A percentile compares a stretch with the other conserved stretches of the same genome.
Conservation (phyloP, 1,140 invertebrate species). For the Cotesia glomerata region DNA sequence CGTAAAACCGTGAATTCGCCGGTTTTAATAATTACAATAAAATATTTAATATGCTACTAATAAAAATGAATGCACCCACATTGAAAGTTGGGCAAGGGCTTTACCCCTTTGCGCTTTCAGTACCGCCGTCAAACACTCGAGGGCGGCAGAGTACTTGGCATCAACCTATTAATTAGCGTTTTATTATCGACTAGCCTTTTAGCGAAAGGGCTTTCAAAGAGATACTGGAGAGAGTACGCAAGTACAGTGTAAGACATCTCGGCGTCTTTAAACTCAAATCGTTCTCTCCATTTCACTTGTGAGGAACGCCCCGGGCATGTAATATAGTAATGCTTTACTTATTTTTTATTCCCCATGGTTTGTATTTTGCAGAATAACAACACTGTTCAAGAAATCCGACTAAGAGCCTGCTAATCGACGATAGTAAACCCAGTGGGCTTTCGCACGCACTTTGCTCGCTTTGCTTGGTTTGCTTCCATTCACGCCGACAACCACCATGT, state of each 20-base stretch:
- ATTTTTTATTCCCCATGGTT: too few relatives aligned
- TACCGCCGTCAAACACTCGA: not conserved
- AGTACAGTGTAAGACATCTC: not conserved
- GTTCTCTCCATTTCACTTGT: slow-evolving; percentile 34
- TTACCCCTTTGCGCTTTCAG: not conserved
- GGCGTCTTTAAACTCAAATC: slow-evolving; percentile 16
- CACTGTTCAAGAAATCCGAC: not conserved
- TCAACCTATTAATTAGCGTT: slow-evolving; percentile 38
- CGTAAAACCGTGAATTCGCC: too few relatives aligned
- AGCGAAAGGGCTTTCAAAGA: slow-evolving; percentile 11
- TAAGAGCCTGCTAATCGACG: slow-evolving; percentile 37
- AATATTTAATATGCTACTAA: too few relatives aligned
- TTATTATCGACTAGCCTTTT: slow-evolving; percentile 35
- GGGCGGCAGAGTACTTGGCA: slow-evolving; percentile 13
- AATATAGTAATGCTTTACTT: too few relatives aligned
- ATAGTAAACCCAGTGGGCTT: slow-evolving; percentile 34
- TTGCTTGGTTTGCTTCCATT: not conserved
- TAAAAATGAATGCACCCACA: too few relatives aligned
- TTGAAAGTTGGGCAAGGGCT: not conserved
- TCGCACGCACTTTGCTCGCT: slow-evolving; percentile 7
- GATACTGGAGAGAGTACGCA: not conserved
- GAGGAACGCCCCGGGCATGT: not conserved
- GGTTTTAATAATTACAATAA: too few relatives aligned
- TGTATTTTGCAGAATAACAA: too few relatives aligned
- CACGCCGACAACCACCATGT: too few relatives aligned